phyloP scores from a whole-genome alignment of 1,140 invertebrate species.

The Cotesia vestalis region DNA sequence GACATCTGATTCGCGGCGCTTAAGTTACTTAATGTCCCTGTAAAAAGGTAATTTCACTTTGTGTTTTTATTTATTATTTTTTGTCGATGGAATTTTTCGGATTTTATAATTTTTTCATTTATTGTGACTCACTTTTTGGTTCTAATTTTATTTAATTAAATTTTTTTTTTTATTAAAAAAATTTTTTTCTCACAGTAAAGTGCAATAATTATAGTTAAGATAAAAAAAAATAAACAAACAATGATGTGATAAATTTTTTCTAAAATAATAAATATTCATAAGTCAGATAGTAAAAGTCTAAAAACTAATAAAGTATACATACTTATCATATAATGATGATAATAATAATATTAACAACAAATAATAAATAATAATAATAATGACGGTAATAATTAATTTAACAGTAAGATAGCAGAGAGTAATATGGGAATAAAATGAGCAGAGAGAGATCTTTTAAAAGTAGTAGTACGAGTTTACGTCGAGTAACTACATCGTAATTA shows the following conservation, averaged over 20 bases:
- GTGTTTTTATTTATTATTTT: neutral
- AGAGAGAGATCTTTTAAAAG: neutral
- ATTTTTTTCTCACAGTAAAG: no score
- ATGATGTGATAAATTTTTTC: no score
- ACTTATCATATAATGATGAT: no score
- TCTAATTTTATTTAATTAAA: no score
- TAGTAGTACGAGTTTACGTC: conserved; percentile 4
- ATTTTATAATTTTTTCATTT: neutral
- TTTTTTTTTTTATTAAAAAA: no score
- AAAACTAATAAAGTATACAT: no score
- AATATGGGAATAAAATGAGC: neutral
- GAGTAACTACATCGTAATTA: conserved; percentile 5
- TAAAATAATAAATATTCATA: no score
- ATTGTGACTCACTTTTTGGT: no score
- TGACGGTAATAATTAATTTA: neutral
- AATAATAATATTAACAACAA: no score
- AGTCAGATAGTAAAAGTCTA: no score
- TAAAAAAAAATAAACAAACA: no score
- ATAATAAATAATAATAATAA: neutral
- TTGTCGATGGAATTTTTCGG: neutral
- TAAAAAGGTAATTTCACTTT: conserved; percentile 16
- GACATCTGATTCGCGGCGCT: conserved; percentile 14
- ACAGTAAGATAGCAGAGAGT: neutral
- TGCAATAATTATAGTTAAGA: no score
- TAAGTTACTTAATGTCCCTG: neutral